A percentile compares a stretch with the other conserved stretches of the same genome.
phyloP scores from a whole-genome alignment of 2,888 invertebrate genomes.

The Oxystoma pomonae region DNA sequence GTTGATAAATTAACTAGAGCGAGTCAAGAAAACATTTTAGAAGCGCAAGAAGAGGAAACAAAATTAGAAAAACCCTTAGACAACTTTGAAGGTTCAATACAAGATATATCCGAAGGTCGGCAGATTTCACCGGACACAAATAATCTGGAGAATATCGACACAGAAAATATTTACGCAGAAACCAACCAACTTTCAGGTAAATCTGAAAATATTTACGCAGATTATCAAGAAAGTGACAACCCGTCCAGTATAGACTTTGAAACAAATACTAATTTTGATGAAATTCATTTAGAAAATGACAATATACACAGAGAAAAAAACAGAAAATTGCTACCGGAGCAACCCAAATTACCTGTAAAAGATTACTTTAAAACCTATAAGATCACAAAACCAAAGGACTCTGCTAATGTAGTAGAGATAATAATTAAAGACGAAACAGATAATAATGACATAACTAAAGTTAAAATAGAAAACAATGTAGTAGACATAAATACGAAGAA shows the following conservation, averaged over 20 bases:
- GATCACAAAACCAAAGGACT: not conserved
- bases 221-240: not conserved
- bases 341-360: not conserved
- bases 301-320: constrained; percentile 29
- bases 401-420: not conserved
- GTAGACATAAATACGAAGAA: not conserved
- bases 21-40: not conserved
- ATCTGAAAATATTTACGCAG: not conserved
- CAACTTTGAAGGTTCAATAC: not conserved
- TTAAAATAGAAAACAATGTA: not conserved
- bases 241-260: constrained; percentile 28
- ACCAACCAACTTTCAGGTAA: not conserved
- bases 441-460: not conserved
- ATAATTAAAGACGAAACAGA: not conserved
- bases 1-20: constrained; percentile 1
- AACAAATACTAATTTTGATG: constrained; percentile 40
- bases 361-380: not conserved
- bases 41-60: constrained; percentile 11
- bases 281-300: constrained; percentile 38
- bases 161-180: not conserved
- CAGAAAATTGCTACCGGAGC: not conserved
- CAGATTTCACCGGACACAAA: not conserved
- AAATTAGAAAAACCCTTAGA: constrained; percentile 9
- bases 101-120: not conserved
- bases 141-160: too few species aligned